Conservation (phyloP, 2,797 vertebrate genomes). For the Melanotaenia parkinsoni region DNA sequence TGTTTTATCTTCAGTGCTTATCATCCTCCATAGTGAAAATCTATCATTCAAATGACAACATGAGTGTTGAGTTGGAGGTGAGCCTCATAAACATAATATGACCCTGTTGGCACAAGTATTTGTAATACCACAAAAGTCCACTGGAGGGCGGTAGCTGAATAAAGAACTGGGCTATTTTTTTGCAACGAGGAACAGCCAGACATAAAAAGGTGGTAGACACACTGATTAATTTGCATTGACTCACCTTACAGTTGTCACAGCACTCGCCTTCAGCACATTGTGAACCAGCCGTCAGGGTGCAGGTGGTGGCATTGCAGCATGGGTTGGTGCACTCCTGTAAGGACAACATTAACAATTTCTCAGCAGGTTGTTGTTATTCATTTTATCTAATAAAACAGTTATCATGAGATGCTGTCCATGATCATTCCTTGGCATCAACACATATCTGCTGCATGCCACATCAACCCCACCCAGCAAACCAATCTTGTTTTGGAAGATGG, state of each 20-base stretch:
- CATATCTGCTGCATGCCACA: constrained; percentile 3
- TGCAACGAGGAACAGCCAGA: not conserved
- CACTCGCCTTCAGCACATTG: constrained; percentile 79
- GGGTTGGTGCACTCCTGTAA: constrained; percentile 80
- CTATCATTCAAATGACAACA: not conserved
- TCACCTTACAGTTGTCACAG: constrained; percentile 82
- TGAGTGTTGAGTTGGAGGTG: too few relatives aligned
- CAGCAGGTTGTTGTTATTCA: not conserved
- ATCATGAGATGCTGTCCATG: not conserved
- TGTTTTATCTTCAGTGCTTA: too few relatives aligned
- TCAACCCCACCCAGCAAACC: too few relatives aligned
- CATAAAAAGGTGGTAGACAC: not conserved
- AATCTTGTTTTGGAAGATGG: not conserved
- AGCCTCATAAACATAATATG: not conserved
- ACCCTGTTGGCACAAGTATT: not conserved
- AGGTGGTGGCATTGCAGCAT: constrained; percentile 83
- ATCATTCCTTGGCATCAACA: not conserved
- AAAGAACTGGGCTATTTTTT: not conserved
- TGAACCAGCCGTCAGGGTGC: constrained; percentile 62
- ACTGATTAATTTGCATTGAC: not conserved
- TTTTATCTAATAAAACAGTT: not conserved
- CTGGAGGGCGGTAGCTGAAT: constrained; percentile 19
- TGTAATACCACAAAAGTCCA: constrained; percentile 8
- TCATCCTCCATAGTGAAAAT: not conserved
- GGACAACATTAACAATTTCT: not conserved